Evolutionary conservation across 2,888 invertebrate species (phyloP).

Genomic region (Aquatica leii): DNA sequence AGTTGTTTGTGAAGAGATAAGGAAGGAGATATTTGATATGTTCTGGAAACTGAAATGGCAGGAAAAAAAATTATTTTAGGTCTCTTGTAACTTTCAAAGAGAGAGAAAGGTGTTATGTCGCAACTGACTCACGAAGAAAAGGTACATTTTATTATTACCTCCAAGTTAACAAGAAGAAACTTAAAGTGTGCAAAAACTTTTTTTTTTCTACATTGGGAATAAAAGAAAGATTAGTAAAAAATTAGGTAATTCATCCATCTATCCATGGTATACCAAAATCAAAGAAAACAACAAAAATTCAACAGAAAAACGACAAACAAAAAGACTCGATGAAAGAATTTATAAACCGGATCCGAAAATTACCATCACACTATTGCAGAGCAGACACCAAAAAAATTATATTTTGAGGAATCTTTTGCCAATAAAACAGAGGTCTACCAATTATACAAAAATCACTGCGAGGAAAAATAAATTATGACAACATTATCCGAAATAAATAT

Average conservation of each 20-base stretch:
- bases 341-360: slow-evolving; percentile 11
- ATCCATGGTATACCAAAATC: slow-evolving; percentile 7
- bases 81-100: slow-evolving; percentile 7
- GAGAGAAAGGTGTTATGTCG: not conserved
- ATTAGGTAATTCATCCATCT: not conserved
- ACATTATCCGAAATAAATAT: slow-evolving; percentile 8
- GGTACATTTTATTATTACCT: slow-evolving; percentile 4
- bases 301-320: not conserved
- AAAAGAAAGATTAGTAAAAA: slow-evolving; percentile 1
- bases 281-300: not conserved
- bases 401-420: no score
- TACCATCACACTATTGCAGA: no score
- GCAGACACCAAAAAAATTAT: no score
- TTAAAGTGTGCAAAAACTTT: slow-evolving; percentile 12
- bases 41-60: not conserved
- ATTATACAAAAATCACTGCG: not conserved
- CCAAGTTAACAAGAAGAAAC: not conserved
- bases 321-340: not conserved
- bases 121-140: not conserved
- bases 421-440: no score
- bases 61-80: not conserved
- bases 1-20: not conserved
- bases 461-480: slow-evolving; percentile 8
- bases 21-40: not conserved
- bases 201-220: slow-evolving; percentile 7